These are phyloP conservation scores for Drosophila prostipennis DNA, from an alignment of 2,888 invertebrate genomes.

Conservation along the genomic window DNA sequence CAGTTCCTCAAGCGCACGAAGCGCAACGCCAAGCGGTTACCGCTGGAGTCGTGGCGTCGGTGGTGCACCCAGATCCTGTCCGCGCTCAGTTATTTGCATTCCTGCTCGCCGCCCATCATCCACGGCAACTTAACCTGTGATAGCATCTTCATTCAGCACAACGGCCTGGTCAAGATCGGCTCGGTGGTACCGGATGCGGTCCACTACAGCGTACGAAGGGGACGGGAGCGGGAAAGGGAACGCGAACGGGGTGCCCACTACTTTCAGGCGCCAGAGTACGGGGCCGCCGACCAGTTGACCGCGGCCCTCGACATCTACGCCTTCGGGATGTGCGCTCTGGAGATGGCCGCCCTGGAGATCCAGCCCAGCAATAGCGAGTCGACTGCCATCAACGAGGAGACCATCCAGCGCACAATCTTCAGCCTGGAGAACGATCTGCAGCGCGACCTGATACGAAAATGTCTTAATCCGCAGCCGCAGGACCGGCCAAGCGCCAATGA, in stretches of 20 bases:
- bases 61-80: constrained; percentile 99
- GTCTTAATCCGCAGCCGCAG: constrained; percentile 93
- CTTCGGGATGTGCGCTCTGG: too few species aligned
- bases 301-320: constrained; percentile 99
- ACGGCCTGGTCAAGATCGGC: constrained; percentile 99
- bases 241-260: constrained; percentile 88
- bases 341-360: constrained; percentile 98
- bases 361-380: constrained; percentile 93
- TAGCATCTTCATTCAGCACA: constrained; percentile 99
- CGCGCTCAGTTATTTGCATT: constrained; percentile 99
- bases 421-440: constrained; percentile 96
- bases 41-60: constrained; percentile 98
- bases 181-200: constrained; percentile 99
- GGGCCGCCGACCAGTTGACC: constrained; percentile 87
- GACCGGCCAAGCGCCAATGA: constrained; percentile 96
- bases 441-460: constrained; percentile 96
- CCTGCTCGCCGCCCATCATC: constrained; percentile 99
- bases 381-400: constrained; percentile 94
- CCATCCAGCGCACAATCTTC: constrained; percentile 95
- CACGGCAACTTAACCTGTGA: constrained; percentile 99
- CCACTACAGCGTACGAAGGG: constrained; percentile 97
- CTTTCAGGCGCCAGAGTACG: constrained; percentile 99
- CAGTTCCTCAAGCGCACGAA: constrained; percentile 99
- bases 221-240: constrained; percentile 87
- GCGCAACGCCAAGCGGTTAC: constrained; percentile 95